phyloP scores from a whole-genome alignment of 2,888 invertebrate genomes.

The Chrysolina haemoptera region DNA sequence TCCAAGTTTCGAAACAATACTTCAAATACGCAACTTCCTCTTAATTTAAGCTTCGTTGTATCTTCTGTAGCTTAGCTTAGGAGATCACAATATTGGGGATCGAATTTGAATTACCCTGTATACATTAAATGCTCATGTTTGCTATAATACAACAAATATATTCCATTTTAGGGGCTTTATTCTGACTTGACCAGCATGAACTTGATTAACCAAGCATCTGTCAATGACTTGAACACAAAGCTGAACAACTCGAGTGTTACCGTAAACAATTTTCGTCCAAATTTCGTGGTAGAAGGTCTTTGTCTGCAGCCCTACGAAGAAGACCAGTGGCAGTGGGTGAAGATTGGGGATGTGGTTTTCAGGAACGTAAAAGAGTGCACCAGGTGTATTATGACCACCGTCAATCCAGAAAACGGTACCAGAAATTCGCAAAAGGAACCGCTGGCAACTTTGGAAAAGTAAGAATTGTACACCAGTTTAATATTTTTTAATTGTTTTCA shows the following conservation, averaged over 20 bases:
- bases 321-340: constrained; percentile 74
- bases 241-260: constrained; percentile 67
- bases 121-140: too few species aligned
- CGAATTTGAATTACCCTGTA: too few species aligned
- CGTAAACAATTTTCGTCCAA: constrained; percentile 73
- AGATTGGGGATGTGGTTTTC: constrained; percentile 72
- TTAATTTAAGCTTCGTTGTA: too few species aligned
- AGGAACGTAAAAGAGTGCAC: constrained; percentile 73
- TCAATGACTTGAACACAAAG: constrained; percentile 71
- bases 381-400: constrained; percentile 69
- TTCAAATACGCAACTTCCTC: too few species aligned
- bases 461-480: constrained; percentile 44
- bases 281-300: constrained; percentile 71
- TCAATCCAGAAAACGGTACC: constrained; percentile 71
- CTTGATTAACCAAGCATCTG: constrained; percentile 72
- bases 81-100: too few species aligned
- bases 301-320: constrained; percentile 69
- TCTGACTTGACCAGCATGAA: constrained; percentile 73
- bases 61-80: too few species aligned
- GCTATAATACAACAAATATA: too few species aligned
- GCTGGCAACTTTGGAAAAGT: constrained; percentile 72
- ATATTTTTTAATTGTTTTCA: not conserved
- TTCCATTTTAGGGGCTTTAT: constrained; percentile 70
- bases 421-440: constrained; percentile 70
- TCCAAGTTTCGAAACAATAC: too few species aligned